A percentile compares a stretch with the other conserved stretches of the same genome.
phyloP scores from a whole-genome alignment of 2,888 invertebrate species.

The Petrolisthes manimaculis region DNA sequence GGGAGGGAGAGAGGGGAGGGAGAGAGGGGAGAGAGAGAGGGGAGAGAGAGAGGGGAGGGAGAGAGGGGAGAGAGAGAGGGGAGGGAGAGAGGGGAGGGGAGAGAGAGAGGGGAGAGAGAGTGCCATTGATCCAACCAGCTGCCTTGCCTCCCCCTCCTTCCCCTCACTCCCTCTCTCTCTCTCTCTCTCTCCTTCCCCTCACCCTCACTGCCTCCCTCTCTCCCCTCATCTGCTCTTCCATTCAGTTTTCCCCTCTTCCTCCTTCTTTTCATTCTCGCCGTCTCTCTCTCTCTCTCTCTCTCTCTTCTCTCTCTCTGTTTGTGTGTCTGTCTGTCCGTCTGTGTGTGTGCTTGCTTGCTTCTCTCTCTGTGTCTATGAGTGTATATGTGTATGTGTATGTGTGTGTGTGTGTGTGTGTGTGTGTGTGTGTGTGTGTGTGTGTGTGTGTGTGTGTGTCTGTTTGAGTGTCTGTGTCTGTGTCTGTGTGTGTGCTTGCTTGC shows the following conservation, averaged over 20 bases:
- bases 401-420: background rate
- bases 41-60: slow-evolving; percentile 12
- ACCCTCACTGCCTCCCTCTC: background rate
- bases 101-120: background rate
- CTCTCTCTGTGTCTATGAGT: background rate
- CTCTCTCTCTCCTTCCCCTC: background rate
- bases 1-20: background rate
- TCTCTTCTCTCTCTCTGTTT: background rate
- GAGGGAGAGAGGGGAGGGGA: background rate
- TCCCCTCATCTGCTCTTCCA: background rate
- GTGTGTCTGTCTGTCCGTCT: background rate
- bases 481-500: no score
- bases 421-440: background rate
- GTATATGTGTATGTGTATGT: background rate
- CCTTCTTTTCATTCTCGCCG: background rate
- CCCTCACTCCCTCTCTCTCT: background rate
- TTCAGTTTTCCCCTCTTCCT: background rate
- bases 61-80: background rate
- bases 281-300: background rate
- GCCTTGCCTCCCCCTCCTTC: background rate
- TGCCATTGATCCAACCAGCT: background rate
- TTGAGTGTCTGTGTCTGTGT: no score
- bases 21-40: background rate
- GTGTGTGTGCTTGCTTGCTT: background rate
- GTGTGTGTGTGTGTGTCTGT: background rate